Evolutionary conservation across 2,113 vertebrate species (phyloP).

Genomic region (Copsychus sechellarum): DNA sequence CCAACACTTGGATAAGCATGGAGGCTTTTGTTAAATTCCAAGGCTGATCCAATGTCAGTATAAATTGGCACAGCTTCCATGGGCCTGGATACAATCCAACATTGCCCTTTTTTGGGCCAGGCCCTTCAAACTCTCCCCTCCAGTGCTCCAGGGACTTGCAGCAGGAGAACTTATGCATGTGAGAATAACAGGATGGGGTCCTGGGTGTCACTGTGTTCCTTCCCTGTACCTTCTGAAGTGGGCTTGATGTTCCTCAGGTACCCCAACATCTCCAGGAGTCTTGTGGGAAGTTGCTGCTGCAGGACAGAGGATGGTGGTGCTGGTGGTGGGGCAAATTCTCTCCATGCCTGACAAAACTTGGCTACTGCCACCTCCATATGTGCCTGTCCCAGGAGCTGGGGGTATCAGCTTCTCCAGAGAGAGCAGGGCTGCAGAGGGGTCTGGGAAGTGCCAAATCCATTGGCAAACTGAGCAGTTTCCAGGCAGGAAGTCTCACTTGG

Average conservation of each 20-base stretch:
- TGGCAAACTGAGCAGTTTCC: rapidly evolving
- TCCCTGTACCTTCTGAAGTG: neutral
- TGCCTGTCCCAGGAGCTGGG: neutral
- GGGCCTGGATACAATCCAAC: too few species aligned
- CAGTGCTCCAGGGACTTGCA: rapidly evolving
- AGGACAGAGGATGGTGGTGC: neutral
- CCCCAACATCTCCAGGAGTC: neutral
- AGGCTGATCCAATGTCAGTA: neutral
- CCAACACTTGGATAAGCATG: neutral
- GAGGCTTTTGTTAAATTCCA: neutral
- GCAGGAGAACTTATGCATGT: rapidly evolving
- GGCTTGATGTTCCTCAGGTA: neutral
- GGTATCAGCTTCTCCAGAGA: neutral
- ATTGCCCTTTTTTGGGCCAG: neutral
- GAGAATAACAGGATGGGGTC: neutral
- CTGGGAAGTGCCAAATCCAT: neutral
- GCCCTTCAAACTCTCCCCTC: neutral
- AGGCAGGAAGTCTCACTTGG: neutral
- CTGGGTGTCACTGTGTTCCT: neutral
- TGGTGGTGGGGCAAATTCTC: neutral
- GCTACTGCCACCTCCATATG: neutral
- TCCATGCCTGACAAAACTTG: neutral
- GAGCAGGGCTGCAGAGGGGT: neutral
- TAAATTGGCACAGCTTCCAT: neutral
- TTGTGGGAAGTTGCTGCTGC: neutral